A percentile compares a stretch with the other conserved stretches of the same genome.
Conservation (phyloP, 92 coral and sea anemone species). For the Zoanthus solanderi region DNA sequence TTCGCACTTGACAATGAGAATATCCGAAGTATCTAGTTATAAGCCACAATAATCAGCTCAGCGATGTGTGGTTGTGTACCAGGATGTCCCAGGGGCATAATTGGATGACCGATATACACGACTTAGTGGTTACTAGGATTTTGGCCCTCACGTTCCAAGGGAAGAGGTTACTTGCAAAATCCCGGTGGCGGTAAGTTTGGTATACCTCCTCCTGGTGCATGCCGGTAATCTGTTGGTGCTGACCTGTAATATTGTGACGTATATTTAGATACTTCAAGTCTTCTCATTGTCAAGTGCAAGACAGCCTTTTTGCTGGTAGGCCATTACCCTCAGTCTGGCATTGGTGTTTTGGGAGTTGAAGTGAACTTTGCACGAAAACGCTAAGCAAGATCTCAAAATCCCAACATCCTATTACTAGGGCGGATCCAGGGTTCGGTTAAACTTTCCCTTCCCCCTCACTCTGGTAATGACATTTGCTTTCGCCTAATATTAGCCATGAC, state of each 20-base stretch:
- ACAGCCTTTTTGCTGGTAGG: neutral
- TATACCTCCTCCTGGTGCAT: too few relatives aligned
- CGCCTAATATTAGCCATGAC: too few relatives aligned
- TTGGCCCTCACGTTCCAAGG: slow-evolving; percentile 34
- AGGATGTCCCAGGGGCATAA: neutral
- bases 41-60: slow-evolving; percentile 17
- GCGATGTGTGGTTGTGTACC: slow-evolving; percentile 1
- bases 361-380: too few relatives aligned
- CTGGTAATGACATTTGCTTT: too few relatives aligned
- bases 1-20: slow-evolving; percentile 34
- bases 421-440: too few relatives aligned
- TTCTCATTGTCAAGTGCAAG: slow-evolving; percentile 34
- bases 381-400: neutral
- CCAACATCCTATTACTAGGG: neutral
- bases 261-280: neutral
- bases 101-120: slow-evolving; percentile 9
- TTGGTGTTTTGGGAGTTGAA: too few relatives aligned
- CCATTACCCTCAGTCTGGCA: too few relatives aligned
- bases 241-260: neutral
- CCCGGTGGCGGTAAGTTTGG: neutral
- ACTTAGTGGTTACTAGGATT: slow-evolving; percentile 33
- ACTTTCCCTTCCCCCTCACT: too few relatives aligned
- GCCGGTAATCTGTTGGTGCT: neutral
- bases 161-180: slow-evolving; percentile 34
- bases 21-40: neutral